These are phyloP conservation scores for Dermochelys coriacea DNA, from an alignment of 2,797 vertebrate species.

Conservation along the genomic window DNA sequence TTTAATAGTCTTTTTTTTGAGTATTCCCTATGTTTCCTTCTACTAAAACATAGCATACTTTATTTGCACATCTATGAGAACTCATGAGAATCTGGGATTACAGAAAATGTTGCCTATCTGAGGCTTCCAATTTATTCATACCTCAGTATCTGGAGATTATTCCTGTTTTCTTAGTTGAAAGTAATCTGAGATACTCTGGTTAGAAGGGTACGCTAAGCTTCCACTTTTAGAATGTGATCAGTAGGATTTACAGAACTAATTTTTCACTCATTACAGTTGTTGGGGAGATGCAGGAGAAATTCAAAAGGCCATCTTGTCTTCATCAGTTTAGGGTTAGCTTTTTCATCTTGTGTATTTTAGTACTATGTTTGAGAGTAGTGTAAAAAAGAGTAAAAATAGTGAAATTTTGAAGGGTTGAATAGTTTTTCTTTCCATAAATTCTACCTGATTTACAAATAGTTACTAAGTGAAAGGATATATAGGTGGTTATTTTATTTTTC, in stretches of 20 bases:
- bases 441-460: background rate
- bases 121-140: background rate
- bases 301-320: background rate
- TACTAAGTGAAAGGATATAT: background rate
- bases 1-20: rapidly evolving
- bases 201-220: background rate
- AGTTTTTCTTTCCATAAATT: background rate
- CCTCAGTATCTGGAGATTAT: background rate
- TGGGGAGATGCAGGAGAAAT: background rate
- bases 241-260: background rate
- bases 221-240: background rate
- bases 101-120: background rate
- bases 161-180: background rate
- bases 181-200: background rate
- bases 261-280: background rate
- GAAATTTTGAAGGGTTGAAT: background rate
- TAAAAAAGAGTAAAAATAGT: too few species aligned
- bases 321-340: background rate
- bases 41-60: background rate
- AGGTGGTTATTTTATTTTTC: background rate
- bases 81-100: background rate
- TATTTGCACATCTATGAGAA: background rate
- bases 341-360: background rate
- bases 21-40: background rate
- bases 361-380: background rate